Conservation (phyloP, 2,888 invertebrate genomes). For the Hydraecia micacea region DNA sequence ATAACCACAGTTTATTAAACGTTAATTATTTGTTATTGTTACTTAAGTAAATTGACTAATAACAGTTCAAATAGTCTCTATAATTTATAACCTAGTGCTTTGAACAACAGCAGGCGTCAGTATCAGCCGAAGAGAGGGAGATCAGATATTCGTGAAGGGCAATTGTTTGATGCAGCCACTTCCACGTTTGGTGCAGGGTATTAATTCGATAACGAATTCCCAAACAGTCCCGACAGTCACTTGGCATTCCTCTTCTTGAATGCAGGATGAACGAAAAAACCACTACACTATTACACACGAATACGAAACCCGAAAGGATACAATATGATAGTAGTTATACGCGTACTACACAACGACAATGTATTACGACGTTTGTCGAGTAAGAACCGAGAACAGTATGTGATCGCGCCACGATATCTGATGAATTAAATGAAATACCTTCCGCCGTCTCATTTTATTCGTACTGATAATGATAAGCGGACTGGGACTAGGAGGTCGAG, state of each 20-base stretch:
- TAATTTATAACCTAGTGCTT: slow-evolving; percentile 76
- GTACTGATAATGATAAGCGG: slow-evolving; percentile 86
- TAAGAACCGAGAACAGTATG: slow-evolving; percentile 56
- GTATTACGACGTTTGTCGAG: slow-evolving; percentile 38
- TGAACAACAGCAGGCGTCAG: slow-evolving; percentile 87
- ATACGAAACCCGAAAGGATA: slow-evolving; percentile 58
- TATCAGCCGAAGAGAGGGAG: slow-evolving; percentile 94
- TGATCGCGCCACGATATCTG: slow-evolving; percentile 79
- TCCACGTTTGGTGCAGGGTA: slow-evolving; percentile 97
- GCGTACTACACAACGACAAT: slow-evolving; percentile 50
- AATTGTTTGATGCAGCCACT: slow-evolving; percentile 98
- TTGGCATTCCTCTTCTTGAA: slow-evolving; percentile 91
- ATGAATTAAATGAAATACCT: slow-evolving; percentile 83
- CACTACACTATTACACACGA: slow-evolving; percentile 80
- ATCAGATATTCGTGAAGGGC: slow-evolving; percentile 96
- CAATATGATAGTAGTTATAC: slow-evolving; percentile 58
- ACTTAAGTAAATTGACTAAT: slow-evolving; percentile 69
- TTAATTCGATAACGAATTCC: slow-evolving; percentile 97
- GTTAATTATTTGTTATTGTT: slow-evolving; percentile 76
- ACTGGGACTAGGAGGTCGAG: slow-evolving; percentile 86
- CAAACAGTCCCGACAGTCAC: slow-evolving; percentile 95
- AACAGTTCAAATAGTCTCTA: slow-evolving; percentile 75
- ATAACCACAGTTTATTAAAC: slow-evolving; percentile 77
- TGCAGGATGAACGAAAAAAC: slow-evolving; percentile 87
- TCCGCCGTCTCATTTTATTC: slow-evolving; percentile 87